Base-by-base conservation (phyloP, 2,888 invertebrate species). In the Cosmorhoe ocellata region DNA sequence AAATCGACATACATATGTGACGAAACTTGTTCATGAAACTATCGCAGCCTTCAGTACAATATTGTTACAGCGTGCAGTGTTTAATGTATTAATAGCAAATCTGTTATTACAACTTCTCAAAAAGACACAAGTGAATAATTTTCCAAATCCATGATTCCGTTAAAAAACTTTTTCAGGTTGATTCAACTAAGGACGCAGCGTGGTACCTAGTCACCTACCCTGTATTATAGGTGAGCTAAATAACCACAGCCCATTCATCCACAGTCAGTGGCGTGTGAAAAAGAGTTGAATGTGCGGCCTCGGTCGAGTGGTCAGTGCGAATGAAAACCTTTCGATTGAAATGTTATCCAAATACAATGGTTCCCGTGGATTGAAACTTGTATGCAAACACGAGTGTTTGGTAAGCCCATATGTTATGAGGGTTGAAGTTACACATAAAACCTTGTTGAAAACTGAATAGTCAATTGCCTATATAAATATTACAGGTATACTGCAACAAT, bases 321-420 rank as follows among this genome's bases (percentile, higher is more conserved):
- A 82, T 82, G 83, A 74, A 81, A 82, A 76, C 77, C 78, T 76
- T 73, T 72, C 79, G 76, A 84, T 83, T 81, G 81, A 81, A 84
- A 84, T 84, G 80, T 85, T 83, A 79, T 83, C 74, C 81, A 79
- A 82, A 84, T 78, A 84, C 80, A 82, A 83, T 80, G 70, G 72
- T 67, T 70, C 71, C 73, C 78, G 71, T 72, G 71, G 70, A 71
- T 71, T 76, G 71, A 71, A 72, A 69, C 69, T 66, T 70, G 60
- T 59, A 68, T 64, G 61, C 59, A 67, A 66, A 66, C 55, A 63
- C 58, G 34, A 31, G 51, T 40, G 41, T 50, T 61, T 56, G 50
- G 55, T 49, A 50, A 51, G 48, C 53, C 30, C 31, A 27, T 24
- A 33, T 22, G 41, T 56, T 18, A 18, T 18, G 18, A 18, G 24